Evolutionary conservation across 2,888 invertebrate species (phyloP).

Genomic region (Latrodectus hesperus): DNA sequence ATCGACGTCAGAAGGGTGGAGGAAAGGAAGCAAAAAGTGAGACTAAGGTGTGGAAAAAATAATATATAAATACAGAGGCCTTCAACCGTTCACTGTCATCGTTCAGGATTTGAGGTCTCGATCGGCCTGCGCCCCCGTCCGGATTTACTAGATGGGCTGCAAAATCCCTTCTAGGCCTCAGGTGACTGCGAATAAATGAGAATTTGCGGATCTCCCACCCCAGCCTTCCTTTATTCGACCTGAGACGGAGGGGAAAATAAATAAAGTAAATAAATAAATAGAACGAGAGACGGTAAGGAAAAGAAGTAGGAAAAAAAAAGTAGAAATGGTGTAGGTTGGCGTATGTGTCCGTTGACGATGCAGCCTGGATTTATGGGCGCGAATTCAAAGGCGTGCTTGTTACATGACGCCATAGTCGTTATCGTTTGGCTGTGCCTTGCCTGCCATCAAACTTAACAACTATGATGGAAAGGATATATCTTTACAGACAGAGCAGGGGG

Average conservation of each 20-base stretch:
- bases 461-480: slow-evolving; percentile 31
- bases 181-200: slow-evolving; percentile 59
- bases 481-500: neutral
- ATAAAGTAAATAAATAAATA: slow-evolving; percentile 46
- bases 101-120: slow-evolving; percentile 57
- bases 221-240: neutral
- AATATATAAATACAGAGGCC: slow-evolving; percentile 28
- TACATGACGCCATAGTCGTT: slow-evolving; percentile 53
- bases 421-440: slow-evolving; percentile 40
- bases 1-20: too few relatives aligned
- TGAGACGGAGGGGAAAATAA: slow-evolving; percentile 12
- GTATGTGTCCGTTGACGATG: slow-evolving; percentile 37
- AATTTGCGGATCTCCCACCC: slow-evolving; percentile 36
- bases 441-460: slow-evolving; percentile 37
- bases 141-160: slow-evolving; percentile 53
- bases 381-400: slow-evolving; percentile 55
- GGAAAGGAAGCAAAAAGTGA: slow-evolving; percentile 7
- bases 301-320: neutral
- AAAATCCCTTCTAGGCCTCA: slow-evolving; percentile 50
- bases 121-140: slow-evolving; percentile 49
- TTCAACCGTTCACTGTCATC: slow-evolving; percentile 58
- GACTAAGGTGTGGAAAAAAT: slow-evolving; percentile 19
- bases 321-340: neutral
- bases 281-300: slow-evolving; percentile 6
- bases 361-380: slow-evolving; percentile 48